phyloP scores from a whole-genome alignment of 1,140 invertebrate species.

The Lasaia peninsularis region DNA sequence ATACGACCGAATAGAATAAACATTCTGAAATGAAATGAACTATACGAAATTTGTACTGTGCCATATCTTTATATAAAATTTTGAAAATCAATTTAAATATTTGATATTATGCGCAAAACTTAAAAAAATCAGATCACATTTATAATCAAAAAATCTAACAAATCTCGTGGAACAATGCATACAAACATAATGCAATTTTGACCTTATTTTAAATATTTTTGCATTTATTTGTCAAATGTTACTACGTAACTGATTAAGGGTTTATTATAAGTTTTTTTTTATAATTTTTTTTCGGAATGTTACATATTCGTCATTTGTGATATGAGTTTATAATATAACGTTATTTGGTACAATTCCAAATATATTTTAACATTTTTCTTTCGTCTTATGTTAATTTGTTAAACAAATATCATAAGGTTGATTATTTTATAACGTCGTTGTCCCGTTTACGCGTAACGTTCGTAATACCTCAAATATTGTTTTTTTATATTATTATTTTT shows the following conservation, averaged over 20 bases:
- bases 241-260: constrained; percentile 30
- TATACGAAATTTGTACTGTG: constrained; percentile 44
- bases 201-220: constrained; percentile 34
- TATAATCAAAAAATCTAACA: neutral
- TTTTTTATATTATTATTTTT: constrained; percentile 62
- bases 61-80: constrained; percentile 45
- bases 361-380: constrained; percentile 54
- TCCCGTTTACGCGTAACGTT: constrained; percentile 51
- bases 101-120: neutral
- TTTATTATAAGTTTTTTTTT: constrained; percentile 48
- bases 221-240: constrained; percentile 50
- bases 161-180: constrained; percentile 7
- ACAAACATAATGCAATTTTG: constrained; percentile 30
- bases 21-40: constrained; percentile 39
- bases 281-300: constrained; percentile 56
- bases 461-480: constrained; percentile 70
- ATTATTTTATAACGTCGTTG: constrained; percentile 28
- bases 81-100: neutral
- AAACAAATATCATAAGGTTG: constrained; percentile 25
- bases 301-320: constrained; percentile 72
- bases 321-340: constrained; percentile 62
- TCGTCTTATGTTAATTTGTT: constrained; percentile 50
- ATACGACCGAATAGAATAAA: constrained; percentile 24
- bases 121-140: neutral
- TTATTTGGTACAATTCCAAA: constrained; percentile 65